A percentile compares a stretch with the other conserved stretches of the same genome.
Evolutionary conservation across 2,113 vertebrate species (phyloP).

Genomic region (Symphodus melops): DNA sequence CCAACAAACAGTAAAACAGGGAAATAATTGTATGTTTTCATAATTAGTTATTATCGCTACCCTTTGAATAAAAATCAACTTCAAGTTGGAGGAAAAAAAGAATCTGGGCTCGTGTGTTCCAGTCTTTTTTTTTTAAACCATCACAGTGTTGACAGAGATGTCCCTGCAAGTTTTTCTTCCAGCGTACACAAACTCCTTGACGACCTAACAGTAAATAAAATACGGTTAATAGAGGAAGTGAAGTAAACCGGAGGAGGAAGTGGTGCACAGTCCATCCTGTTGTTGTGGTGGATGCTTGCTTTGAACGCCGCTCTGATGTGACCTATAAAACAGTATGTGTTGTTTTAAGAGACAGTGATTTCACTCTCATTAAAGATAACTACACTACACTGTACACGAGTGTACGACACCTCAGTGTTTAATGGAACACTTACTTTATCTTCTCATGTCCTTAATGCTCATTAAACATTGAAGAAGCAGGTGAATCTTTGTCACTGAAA

Average conservation of each 20-base stretch:
- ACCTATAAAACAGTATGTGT: conserved; percentile 83
- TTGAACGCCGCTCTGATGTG: conserved; percentile 79
- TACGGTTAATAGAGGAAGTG: conserved; percentile 72
- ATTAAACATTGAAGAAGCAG: conserved; percentile 11
- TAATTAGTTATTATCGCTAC: too few relatives aligned
- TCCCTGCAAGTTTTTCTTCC: conserved; percentile 27
- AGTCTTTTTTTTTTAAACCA: neutral
- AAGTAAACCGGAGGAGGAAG: conserved; percentile 72
- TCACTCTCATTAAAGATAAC: conserved; percentile 73
- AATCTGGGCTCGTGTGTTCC: too few relatives aligned
- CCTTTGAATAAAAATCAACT: too few relatives aligned
- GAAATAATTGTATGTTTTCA: too few relatives aligned
- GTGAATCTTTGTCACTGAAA: conserved; percentile 13
- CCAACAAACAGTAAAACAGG: too few relatives aligned
- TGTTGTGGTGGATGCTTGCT: conserved; percentile 72
- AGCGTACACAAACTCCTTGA: conserved; percentile 43
- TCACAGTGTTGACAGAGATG: neutral
- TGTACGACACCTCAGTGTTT: conserved; percentile 31
- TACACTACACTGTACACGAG: conserved; percentile 50
- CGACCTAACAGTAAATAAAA: conserved; percentile 61
- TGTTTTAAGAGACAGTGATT: conserved; percentile 79
- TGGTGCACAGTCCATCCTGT: conserved; percentile 74
- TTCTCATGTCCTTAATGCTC: conserved; percentile 1
- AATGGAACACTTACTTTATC: conserved; percentile 19
- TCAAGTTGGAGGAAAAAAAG: too few relatives aligned